A percentile compares a stretch with the other conserved stretches of the same genome.
Conservation (phyloP, 1,140 invertebrate genomes). For the Bombus sylvicola region DNA sequence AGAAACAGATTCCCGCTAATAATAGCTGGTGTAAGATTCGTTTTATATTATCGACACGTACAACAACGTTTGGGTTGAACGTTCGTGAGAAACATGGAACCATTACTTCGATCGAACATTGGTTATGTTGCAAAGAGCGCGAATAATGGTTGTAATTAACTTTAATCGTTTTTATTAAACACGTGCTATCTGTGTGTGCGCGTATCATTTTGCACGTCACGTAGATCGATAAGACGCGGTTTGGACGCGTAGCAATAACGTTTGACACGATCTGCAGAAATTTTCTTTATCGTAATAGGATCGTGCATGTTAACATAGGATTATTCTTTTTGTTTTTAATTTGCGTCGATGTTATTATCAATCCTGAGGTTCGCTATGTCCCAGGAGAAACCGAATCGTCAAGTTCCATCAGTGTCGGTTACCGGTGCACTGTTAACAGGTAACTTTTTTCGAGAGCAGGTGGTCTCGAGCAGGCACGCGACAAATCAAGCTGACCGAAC, state of each 20-base stretch:
- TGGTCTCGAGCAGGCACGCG: conserved; percentile 75
- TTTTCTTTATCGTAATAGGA: conserved; percentile 45
- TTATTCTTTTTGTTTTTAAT: conserved; percentile 8
- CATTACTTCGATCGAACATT: too few relatives aligned
- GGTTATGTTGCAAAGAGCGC: background rate
- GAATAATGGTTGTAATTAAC: background rate
- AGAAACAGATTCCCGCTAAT: background rate
- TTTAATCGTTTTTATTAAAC: background rate
- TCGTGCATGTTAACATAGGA: conserved; percentile 4
- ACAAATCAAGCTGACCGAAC: conserved; percentile 76
- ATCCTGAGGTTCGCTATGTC: background rate
- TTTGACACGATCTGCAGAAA: conserved; percentile 22
- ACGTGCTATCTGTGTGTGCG: background rate
- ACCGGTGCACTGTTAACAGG: conserved; percentile 71
- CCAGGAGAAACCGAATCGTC: conserved; percentile 46
- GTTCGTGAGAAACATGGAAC: too few relatives aligned
- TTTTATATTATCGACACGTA: background rate
- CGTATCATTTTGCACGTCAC: background rate
- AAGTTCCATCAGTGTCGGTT: conserved; percentile 66
- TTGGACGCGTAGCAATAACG: conserved; percentile 19
- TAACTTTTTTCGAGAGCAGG: conserved; percentile 77
- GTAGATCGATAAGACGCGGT: conserved; percentile 21
- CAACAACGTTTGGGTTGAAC: too few relatives aligned
- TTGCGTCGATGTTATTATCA: conserved; percentile 30
- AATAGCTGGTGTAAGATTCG: background rate